These are phyloP conservation scores for Elegia similella DNA, from an alignment of 2,888 invertebrate genomes.

Conservation along the genomic window DNA sequence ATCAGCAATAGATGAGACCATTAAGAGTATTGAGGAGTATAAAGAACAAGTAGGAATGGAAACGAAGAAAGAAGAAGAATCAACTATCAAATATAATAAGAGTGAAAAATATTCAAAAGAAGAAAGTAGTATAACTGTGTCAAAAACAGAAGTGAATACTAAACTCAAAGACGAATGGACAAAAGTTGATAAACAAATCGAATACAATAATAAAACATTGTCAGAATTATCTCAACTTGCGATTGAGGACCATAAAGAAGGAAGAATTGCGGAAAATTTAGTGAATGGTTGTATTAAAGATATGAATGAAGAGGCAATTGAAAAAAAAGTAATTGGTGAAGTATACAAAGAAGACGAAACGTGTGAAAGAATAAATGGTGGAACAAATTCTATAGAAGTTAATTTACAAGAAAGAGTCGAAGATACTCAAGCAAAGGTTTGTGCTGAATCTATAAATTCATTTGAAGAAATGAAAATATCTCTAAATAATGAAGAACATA, in stretches of 20 bases:
- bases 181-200: conserved; percentile 30
- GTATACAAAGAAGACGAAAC: neutral
- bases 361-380: neutral
- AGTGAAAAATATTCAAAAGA: conserved; percentile 19
- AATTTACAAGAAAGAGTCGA: neutral
- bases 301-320: neutral
- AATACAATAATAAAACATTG: conserved; percentile 20
- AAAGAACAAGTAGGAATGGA: conserved; percentile 68
- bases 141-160: conserved; percentile 9
- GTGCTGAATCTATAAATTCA: neutral
- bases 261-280: neutral
- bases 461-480: neutral
- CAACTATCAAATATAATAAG: conserved; percentile 23
- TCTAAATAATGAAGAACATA: neutral
- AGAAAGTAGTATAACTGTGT: conserved; percentile 19
- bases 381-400: neutral
- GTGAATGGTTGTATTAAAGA: neutral
- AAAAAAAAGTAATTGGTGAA: neutral
- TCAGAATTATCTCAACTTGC: conserved; percentile 1
- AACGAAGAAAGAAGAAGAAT: conserved; percentile 31
- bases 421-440: neutral
- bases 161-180: conserved; percentile 30
- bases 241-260: neutral
- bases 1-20: conserved; percentile 69
- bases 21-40: conserved; percentile 70